Evolutionary conservation across 2,888 invertebrate genomes (phyloP), one percentile per base, ranked within the genome.

Genomic region (Trissolcus japonicus): DNA sequence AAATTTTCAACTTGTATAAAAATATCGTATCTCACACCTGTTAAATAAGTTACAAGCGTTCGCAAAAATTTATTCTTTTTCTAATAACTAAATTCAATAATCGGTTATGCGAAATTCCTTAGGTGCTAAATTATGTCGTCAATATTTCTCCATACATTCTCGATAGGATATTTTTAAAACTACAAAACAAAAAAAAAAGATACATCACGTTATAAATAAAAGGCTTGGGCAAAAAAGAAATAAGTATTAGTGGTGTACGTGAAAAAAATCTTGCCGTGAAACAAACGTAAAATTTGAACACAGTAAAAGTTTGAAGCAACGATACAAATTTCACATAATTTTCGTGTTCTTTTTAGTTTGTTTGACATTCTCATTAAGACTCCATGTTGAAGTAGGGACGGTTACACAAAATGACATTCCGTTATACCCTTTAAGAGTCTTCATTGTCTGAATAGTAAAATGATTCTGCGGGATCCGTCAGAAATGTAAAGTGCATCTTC

Each of bases 371-470:
- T 69, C 66, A 65, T 71, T 76, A 71, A 53, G 51, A 60, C 19
- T 19, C n/a, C 56, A 61, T 56, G 76, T 55, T 76, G 69, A 76
- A 76, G 76, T 71, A 61, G 76, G 69, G 69, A 63, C 76, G 75
- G 69, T 54, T 16, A 60, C 60, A 60, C 69, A 57, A 71, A 76
- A 76, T 76, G 69, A 65, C 76, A 71, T 76, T 76, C 76, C 69
- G 69, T 69, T 76, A 69, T 69, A 69, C 69, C 76, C 60, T 76
- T 76, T 57, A 61, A 71, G 66, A 69, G 76, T 71, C 76, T 59
- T 76, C 76, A 76, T 76, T 71, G 76, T 76, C 71, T 66, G 76
- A 76, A 76, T 76, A 76, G 76, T 71, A 16, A 76, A 76, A 76
- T 66, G 76, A 76, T 76, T 76, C 65, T 61, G 69, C 66, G 69